These are phyloP conservation scores for Phymatocera aterrima DNA, from an alignment of 2,888 invertebrate species.

Conservation along the genomic window DNA sequence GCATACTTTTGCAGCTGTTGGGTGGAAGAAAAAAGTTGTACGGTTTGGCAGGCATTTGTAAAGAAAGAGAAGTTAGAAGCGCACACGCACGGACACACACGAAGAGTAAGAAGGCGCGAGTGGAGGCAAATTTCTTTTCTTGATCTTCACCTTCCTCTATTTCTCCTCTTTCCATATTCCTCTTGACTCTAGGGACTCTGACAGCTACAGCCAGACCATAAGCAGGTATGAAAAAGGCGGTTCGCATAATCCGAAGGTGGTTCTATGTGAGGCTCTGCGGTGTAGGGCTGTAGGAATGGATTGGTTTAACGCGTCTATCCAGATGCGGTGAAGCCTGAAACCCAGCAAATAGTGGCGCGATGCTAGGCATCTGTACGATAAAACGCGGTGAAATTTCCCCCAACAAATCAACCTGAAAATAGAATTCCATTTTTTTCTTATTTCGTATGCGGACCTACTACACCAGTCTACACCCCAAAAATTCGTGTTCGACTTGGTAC, in stretches of 20 bases:
- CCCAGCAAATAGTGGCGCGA: neutral
- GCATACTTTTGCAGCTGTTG: neutral
- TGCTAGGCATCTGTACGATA: too few relatives aligned
- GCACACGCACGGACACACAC: neutral
- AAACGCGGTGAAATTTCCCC: conserved; percentile 12
- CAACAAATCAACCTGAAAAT: conserved; percentile 10
- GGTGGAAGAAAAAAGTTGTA: neutral
- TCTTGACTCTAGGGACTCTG: neutral
- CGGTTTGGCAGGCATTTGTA: too few relatives aligned
- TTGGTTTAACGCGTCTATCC: conserved; percentile 25
- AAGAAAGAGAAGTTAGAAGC: too few relatives aligned
- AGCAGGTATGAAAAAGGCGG: conserved; percentile 22
- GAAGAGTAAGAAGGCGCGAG: neutral
- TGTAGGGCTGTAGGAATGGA: neutral
- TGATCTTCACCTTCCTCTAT: too few relatives aligned
- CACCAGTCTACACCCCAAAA: neutral
- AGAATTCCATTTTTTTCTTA: neutral
- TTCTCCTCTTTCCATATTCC: too few relatives aligned
- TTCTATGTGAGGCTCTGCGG: neutral
- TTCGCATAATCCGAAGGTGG: conserved; percentile 8
- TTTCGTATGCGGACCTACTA: too few relatives aligned
- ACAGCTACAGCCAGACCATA: neutral
- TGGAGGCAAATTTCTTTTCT: too few relatives aligned
- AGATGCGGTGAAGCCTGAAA: conserved; percentile 29
- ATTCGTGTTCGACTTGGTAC: neutral